phyloP scores from a whole-genome alignment of 2,797 vertebrate species.

The Benthosema pterotum region DNA sequence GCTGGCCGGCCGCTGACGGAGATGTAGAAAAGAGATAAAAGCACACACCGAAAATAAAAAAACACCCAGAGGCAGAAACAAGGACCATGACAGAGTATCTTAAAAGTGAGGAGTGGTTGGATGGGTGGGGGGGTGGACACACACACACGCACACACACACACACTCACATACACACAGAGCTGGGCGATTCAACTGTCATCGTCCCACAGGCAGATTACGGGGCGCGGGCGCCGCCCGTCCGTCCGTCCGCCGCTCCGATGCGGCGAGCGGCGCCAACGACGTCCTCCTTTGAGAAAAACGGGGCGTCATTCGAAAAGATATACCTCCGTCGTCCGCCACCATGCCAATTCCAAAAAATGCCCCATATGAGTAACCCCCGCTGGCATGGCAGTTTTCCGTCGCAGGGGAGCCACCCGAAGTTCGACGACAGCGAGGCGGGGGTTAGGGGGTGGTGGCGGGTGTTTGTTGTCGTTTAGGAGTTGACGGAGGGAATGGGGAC shows the following conservation, averaged over 20 bases:
- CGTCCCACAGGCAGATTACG: slow-evolving; percentile 48
- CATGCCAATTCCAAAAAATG: slow-evolving; percentile 13
- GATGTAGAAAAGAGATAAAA: slow-evolving; percentile 64
- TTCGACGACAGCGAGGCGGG: slow-evolving; percentile 50
- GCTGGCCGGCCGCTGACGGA: slow-evolving; percentile 39
- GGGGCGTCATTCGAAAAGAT: slow-evolving; percentile 54
- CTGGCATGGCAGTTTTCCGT: slow-evolving; percentile 58
- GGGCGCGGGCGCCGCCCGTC: too few relatives aligned
- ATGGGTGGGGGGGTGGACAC: slow-evolving; percentile 34
- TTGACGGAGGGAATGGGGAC: too few relatives aligned
- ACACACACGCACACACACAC: neutral
- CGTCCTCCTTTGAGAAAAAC: slow-evolving; percentile 57
- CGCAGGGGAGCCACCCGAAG: slow-evolving; percentile 45
- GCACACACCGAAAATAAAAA: slow-evolving; percentile 39
- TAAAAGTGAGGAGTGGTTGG: slow-evolving; percentile 25
- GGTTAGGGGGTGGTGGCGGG: slow-evolving; percentile 41
- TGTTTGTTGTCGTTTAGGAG: slow-evolving; percentile 27
- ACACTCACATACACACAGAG: neutral
- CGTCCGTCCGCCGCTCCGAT: slow-evolving; percentile 44
- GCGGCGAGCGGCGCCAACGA: slow-evolving; percentile 46
- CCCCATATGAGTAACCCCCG: slow-evolving; percentile 43
- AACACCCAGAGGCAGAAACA: slow-evolving; percentile 49
- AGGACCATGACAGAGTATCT: slow-evolving; percentile 31
- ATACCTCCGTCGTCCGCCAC: neutral
- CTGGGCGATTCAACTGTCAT: slow-evolving; percentile 30